A percentile compares a stretch with the other conserved stretches of the same genome.
These are phyloP conservation scores for Callionymus lyra DNA, from an alignment of 2,113 vertebrate genomes.

Conservation along the genomic window DNA sequence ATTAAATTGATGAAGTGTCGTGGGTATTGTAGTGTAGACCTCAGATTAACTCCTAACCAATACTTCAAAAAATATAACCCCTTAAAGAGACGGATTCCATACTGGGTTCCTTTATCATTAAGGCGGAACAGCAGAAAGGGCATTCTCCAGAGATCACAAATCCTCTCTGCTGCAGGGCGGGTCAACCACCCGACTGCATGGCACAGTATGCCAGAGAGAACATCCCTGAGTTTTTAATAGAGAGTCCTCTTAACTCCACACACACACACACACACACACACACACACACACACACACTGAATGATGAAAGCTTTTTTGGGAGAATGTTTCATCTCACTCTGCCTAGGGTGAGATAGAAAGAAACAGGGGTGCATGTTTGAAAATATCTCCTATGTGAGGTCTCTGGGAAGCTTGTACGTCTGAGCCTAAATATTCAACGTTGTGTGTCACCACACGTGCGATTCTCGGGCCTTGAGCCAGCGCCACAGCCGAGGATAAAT, in stretches of 20 bases:
- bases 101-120: constrained; percentile 33
- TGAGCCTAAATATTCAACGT: too few species aligned
- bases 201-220: constrained; percentile 19
- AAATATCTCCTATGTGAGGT: constrained; percentile 31
- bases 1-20: too few species aligned
- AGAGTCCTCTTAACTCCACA: constrained; percentile 8
- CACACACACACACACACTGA: constrained; percentile 5
- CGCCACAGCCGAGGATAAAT: constrained; percentile 26
- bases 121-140: constrained; percentile 17
- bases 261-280: constrained; percentile 8
- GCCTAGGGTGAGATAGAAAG: constrained; percentile 32
- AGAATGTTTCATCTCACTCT: constrained; percentile 40
- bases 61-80: too few species aligned
- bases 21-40: too few species aligned
- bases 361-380: constrained; percentile 27
- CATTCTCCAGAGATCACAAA: constrained; percentile 34
- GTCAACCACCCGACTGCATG: constrained; percentile 17
- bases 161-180: constrained; percentile 23
- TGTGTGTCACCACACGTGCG: constrained; percentile 1
- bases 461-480: constrained; percentile 15
- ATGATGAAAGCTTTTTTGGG: constrained; percentile 46
- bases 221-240: constrained; percentile 33
- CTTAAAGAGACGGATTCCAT: too few species aligned
- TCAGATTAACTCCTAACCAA: too few species aligned
- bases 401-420: constrained; percentile 9